These are phyloP conservation scores for Theretra japonica DNA, from an alignment of 2,888 invertebrate species.

Conservation along the genomic window DNA sequence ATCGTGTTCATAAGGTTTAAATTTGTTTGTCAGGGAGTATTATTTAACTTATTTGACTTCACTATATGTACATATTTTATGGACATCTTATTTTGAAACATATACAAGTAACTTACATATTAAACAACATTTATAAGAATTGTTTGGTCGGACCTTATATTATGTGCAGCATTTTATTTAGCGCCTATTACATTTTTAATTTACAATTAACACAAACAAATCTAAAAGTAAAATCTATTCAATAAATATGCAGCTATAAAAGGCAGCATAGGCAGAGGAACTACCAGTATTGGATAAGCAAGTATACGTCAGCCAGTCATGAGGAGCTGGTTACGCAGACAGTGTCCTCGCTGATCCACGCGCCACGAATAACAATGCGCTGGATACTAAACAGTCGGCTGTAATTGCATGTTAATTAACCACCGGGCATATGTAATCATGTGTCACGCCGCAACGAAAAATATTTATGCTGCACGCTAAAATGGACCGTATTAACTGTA, in stretches of 20 bases:
- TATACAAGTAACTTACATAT: no score
- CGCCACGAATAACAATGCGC: conserved; percentile 43
- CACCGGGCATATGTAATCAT: conserved; percentile 36
- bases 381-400: conserved; percentile 36
- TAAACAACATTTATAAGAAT: no score
- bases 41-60: no score
- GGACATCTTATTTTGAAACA: no score
- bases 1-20: background rate
- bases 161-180: no score
- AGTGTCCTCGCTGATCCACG: conserved; percentile 32
- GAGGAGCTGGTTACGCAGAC: conserved; percentile 10
- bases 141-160: no score
- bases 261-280: background rate
- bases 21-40: no score
- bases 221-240: no score
- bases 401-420: conserved; percentile 48
- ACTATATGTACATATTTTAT: no score
- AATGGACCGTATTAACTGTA: background rate
- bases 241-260: no score
- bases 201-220: no score
- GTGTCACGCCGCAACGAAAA: background rate
- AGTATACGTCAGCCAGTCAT: background rate
- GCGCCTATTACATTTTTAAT: no score
- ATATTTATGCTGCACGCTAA: background rate
- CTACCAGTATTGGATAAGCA: background rate